phyloP scores from a whole-genome alignment of 2,113 vertebrate species.

The Eclectus roratus region DNA sequence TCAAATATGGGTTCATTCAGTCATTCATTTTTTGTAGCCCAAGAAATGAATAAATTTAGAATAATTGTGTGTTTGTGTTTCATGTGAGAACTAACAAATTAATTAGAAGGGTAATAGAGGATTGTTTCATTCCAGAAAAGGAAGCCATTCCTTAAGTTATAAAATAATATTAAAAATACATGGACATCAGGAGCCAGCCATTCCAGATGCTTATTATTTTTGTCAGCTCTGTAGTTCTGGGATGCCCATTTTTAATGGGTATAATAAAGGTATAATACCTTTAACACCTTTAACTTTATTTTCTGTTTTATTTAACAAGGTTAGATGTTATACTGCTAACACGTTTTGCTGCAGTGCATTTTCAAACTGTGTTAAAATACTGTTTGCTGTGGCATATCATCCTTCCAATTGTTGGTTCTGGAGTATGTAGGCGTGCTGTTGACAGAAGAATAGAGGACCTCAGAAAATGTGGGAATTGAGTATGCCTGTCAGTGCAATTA shows the following conservation, averaged over 20 bases:
- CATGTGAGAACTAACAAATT: not conserved
- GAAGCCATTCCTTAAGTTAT: not conserved
- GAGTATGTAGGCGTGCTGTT: conserved; percentile 49
- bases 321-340: not conserved
- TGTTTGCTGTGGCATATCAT: conserved; percentile 22
- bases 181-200: not conserved
- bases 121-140: not conserved
- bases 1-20: not conserved
- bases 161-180: not conserved
- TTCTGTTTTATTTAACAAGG: not conserved
- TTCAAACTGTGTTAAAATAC: conserved; percentile 8
- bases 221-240: not conserved
- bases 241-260: not conserved
- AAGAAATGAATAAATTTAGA: not conserved
- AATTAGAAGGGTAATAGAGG: not conserved
- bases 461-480: conserved; percentile 26
- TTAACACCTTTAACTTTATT: not conserved
- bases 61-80: not conserved
- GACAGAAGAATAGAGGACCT: conserved; percentile 45
- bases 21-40: not conserved
- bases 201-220: not conserved
- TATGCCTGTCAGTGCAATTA: conserved; percentile 3
- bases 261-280: not conserved
- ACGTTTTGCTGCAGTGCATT: not conserved
- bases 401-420: conserved; percentile 55